phyloP scores from a whole-genome alignment of 2,797 vertebrate genomes.

The Ambastaia sidthimunki region DNA sequence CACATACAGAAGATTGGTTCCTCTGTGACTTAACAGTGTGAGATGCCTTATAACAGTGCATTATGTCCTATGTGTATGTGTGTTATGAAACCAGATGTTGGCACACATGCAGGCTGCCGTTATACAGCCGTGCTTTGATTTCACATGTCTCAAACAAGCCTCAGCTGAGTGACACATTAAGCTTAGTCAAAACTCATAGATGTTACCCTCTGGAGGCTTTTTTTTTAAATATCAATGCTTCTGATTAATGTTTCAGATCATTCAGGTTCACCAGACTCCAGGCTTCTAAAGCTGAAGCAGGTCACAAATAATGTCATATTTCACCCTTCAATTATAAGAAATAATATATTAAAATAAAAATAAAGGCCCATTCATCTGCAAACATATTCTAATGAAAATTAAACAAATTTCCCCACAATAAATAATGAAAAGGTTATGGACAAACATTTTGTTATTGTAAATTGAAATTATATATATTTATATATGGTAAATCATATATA shows the following conservation, averaged over 20 bases:
- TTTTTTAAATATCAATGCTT: too few relatives aligned
- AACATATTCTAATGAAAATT: too few relatives aligned
- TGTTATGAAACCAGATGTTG: slow-evolving; percentile 36
- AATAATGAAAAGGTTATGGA: too few relatives aligned
- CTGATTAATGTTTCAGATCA: background rate
- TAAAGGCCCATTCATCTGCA: too few relatives aligned
- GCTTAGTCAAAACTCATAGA: slow-evolving; percentile 18
- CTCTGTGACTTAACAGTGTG: slow-evolving; percentile 7
- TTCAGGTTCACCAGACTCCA: background rate
- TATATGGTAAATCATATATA: too few relatives aligned
- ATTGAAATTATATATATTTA: too few relatives aligned
- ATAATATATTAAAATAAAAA: too few relatives aligned
- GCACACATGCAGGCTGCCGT: slow-evolving; percentile 15
- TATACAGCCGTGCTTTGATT: slow-evolving; percentile 5
- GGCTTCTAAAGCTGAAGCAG: too few relatives aligned
- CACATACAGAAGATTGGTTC: slow-evolving; percentile 8
- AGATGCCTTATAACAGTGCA: slow-evolving; percentile 30
- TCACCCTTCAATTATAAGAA: too few relatives aligned
- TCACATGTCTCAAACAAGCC: background rate
- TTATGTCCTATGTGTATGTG: slow-evolving; percentile 15
- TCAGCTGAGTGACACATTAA: background rate
- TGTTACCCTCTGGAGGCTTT: background rate
- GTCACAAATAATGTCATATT: too few relatives aligned
- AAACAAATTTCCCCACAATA: too few relatives aligned
- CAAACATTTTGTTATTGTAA: too few relatives aligned